Percentiles rank a stretch among this genome's conserved stretches.
These are phyloP conservation scores for Channa maculata DNA, from an alignment of 2,113 vertebrate genomes.

Conservation along the genomic window DNA sequence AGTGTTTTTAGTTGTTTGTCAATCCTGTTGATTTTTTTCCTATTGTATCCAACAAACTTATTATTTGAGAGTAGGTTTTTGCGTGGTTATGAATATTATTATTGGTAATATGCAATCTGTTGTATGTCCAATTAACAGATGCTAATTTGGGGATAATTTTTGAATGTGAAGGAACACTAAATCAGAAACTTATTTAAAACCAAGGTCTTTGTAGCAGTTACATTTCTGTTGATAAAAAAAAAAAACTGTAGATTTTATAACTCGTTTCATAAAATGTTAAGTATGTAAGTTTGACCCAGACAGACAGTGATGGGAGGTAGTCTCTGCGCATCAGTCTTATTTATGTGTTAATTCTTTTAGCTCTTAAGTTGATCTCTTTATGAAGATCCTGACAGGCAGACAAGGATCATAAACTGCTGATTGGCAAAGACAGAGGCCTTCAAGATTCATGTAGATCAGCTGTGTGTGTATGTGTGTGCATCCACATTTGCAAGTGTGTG, in stretches of 20 bases:
- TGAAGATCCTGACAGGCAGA: constrained; percentile 68
- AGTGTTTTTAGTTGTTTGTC: background rate
- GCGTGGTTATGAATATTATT: background rate
- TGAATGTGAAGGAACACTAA: too few species aligned
- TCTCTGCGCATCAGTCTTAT: constrained; percentile 23
- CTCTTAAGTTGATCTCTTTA: constrained; percentile 70
- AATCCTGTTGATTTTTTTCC: too few species aligned
- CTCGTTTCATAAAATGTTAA: background rate
- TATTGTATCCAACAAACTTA: too few species aligned
- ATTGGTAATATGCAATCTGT: background rate
- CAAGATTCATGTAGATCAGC: constrained; percentile 32
- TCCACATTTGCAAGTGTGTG: constrained; percentile 6
- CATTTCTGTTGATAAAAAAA: too few species aligned
- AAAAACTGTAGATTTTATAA: background rate
- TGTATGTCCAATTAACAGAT: background rate
- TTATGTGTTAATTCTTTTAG: constrained; percentile 39
- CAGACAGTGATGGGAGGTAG: constrained; percentile 8
- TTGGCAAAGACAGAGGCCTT: constrained; percentile 49
- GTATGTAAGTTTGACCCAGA: background rate
- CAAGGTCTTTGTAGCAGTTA: background rate
- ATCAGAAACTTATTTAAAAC: too few species aligned
- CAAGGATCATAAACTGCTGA: constrained; percentile 72
- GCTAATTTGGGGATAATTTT: too few species aligned
- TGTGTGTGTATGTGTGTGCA: constrained; percentile 8
- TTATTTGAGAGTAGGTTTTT: background rate